These are phyloP conservation scores for Orbicella faveolata DNA, from an alignment of 64 coral and sea anemone species.

Conservation along the genomic window DNA sequence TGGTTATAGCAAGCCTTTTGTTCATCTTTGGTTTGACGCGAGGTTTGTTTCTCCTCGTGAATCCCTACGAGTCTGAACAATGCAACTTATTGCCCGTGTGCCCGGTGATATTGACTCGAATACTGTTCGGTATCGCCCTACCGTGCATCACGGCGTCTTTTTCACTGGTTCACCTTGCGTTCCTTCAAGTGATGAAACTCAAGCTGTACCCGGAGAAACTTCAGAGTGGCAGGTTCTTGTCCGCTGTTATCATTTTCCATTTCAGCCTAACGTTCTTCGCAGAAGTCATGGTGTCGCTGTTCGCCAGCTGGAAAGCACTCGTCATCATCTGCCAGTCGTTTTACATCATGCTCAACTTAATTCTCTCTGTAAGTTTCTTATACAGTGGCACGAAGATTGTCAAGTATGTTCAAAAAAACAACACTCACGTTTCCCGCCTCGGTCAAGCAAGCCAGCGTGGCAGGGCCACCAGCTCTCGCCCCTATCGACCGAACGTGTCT, in stretches of 20 bases:
- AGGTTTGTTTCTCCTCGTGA: conserved; percentile 76
- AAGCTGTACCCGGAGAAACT: conserved; percentile 74
- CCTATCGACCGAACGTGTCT: conserved; percentile 44
- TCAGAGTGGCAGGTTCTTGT: conserved; percentile 66
- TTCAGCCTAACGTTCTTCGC: conserved; percentile 59
- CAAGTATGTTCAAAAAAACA: conserved; percentile 32
- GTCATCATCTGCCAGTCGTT: conserved; percentile 62
- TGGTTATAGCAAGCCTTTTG: conserved; percentile 45
- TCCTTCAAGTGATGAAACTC: conserved; percentile 81
- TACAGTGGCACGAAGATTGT: conserved; percentile 76
- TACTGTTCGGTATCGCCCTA: conserved; percentile 76
- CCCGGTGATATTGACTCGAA: conserved; percentile 58
- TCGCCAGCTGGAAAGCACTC: conserved; percentile 37
- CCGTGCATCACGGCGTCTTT: conserved; percentile 82
- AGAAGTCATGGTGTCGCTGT: conserved; percentile 49
- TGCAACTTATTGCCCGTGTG: conserved; percentile 63
- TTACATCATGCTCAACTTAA: conserved; percentile 65
- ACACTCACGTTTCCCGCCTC: conserved; percentile 20
- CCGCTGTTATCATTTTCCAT: conserved; percentile 46
- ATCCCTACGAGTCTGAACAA: conserved; percentile 88
- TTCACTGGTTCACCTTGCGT: conserved; percentile 81
- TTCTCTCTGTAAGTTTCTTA: conserved; percentile 60
- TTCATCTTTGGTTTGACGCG: conserved; percentile 54
- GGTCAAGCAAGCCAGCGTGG: not conserved
- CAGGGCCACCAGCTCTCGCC: not conserved